phyloP scores from a whole-genome alignment of 2,797 vertebrate species.

The Gymnodraco acuticeps region DNA sequence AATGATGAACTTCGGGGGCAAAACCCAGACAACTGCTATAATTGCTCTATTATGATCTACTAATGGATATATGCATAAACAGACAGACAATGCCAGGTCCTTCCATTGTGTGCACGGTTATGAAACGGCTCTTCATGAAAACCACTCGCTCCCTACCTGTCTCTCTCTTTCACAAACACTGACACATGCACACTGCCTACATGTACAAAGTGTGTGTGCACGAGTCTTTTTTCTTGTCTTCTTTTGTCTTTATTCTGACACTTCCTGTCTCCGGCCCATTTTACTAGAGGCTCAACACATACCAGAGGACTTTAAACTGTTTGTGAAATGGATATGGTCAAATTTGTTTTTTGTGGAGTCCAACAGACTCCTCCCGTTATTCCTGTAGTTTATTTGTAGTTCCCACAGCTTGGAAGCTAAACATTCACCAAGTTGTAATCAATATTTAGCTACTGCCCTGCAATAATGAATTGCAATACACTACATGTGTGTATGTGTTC shows the following conservation, averaged over 20 bases:
- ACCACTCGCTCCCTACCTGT: slow-evolving; percentile 2
- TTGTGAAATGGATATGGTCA: neutral
- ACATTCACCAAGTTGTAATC: slow-evolving; percentile 12
- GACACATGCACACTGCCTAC: neutral
- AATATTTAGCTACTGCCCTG: slow-evolving; percentile 28
- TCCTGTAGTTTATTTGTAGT: neutral
- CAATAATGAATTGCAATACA: neutral
- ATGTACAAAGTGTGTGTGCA: neutral
- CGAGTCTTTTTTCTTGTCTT: slow-evolving; percentile 6
- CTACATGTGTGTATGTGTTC: neutral
- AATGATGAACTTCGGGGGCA: slow-evolving; percentile 34
- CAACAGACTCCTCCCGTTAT: slow-evolving; percentile 10
- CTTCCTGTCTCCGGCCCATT: neutral
- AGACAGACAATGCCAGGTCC: neutral
- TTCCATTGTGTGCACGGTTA: slow-evolving; percentile 2
- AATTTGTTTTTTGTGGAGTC: slow-evolving; percentile 5
- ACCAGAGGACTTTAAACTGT: neutral
- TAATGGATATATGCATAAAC: slow-evolving; percentile 23
- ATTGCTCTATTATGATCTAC: slow-evolving; percentile 21
- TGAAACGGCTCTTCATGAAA: neutral
- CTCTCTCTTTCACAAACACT: neutral
- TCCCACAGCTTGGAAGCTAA: slow-evolving; percentile 10
- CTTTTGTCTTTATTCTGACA: slow-evolving; percentile 4
- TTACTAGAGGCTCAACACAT: neutral
- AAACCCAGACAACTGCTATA: slow-evolving; percentile 13